Conservation (phyloP, 2,113 vertebrate genomes). For the Atrichornis clamosus region DNA sequence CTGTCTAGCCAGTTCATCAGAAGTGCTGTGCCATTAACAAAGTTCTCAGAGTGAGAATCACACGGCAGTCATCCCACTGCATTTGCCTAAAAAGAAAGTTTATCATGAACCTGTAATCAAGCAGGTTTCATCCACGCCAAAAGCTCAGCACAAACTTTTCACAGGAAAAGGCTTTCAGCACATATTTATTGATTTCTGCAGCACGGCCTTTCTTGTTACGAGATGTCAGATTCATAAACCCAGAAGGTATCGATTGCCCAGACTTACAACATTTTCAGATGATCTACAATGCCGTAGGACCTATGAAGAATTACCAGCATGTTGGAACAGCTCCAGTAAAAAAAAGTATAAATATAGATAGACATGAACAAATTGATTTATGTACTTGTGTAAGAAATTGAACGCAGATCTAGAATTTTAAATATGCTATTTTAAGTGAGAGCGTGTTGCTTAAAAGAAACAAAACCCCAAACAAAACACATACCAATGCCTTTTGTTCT, state of each 20-base stretch:
- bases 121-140: background rate
- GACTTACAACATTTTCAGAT: background rate
- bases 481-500: background rate
- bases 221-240: slow-evolving; percentile 9
- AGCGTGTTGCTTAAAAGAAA: background rate
- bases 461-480: rapidly evolving
- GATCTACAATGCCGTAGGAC: background rate
- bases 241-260: background rate
- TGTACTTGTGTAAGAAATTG: background rate
- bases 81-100: background rate
- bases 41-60: background rate
- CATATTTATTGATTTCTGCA: background rate
- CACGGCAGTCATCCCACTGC: background rate
- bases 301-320: background rate
- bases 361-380: background rate
- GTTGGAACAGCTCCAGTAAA: background rate
- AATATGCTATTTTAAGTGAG: background rate
- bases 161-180: background rate
- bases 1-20: background rate
- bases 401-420: background rate
- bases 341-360: background rate
- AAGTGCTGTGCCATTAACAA: background rate
- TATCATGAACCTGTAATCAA: background rate
- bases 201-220: background rate
- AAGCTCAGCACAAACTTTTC: background rate